These are phyloP conservation scores for Chlorocebus sabaeus DNA, from an alignment of 2,113 vertebrate genomes.

Conservation along the genomic window DNA sequence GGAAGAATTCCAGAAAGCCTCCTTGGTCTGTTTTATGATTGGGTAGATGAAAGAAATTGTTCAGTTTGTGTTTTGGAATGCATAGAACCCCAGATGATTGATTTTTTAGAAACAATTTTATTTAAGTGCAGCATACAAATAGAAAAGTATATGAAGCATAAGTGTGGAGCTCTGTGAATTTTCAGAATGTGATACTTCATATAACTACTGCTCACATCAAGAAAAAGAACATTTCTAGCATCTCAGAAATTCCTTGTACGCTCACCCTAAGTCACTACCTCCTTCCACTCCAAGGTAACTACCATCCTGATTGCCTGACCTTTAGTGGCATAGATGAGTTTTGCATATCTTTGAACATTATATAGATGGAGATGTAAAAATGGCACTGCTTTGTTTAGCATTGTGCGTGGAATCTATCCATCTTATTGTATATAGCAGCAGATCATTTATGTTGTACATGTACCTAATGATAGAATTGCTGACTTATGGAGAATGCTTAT, in stretches of 20 bases:
- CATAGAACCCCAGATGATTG: background rate
- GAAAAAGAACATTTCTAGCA: background rate
- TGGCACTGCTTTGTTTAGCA: background rate
- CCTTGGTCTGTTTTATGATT: constrained; percentile 10
- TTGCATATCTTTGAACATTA: background rate
- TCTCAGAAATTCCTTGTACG: background rate
- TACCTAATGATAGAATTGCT: background rate
- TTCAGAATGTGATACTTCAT: background rate
- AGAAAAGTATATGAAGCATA: background rate
- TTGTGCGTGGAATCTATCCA: background rate
- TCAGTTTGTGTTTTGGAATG: background rate
- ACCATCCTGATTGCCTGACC: background rate
- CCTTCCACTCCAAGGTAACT: background rate
- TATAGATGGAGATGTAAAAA: background rate
- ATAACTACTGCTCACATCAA: background rate
- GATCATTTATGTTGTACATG: background rate
- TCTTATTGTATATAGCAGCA: background rate
- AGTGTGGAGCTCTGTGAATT: background rate
- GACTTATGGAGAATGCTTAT: background rate
- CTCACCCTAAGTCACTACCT: background rate
- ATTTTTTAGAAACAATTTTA: constrained; percentile 3
- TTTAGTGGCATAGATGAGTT: background rate
- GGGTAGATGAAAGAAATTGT: constrained; percentile 1
- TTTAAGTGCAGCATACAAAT: background rate
- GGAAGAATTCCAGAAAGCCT: background rate